Evolutionary conservation across 2,888 invertebrate genomes (phyloP), one percentile per base, ranked within the genome.

Genomic region (Subacronicta megacephala): DNA sequence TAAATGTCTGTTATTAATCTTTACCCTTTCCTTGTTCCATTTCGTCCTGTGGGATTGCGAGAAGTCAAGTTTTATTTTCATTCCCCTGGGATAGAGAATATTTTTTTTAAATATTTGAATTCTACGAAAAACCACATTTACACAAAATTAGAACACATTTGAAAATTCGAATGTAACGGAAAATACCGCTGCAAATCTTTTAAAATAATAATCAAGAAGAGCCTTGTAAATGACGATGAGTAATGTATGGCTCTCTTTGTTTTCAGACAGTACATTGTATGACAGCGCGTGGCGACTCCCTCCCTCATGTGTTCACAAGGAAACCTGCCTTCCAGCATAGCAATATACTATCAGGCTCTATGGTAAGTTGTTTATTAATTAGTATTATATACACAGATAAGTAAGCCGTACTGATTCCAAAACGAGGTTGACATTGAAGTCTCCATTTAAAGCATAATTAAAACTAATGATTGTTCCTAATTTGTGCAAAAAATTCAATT

Each of bases 291-390:
- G 52, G 61, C 59, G 59, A 46, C 53, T 65, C 49, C 45, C 67
- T 65, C 83, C 90, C 82, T 40, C 78, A 92, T 92, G 92, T 91
- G 90, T 91, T 90, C 88, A 88, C 81, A 78, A 77, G 81, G 71
- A 85, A 85, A 80, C 76, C 79, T 81, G 81, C 80, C 87, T 87
- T 87, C 82, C 86, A 81, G 57, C 60, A 51, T 61, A 75, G 61
- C 62, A 59, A 67, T 77, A 79, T 54, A 72, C 56, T 61, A 67
- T 62, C 70, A 49, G 60, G 61, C 70, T 77, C 77, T 71, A 75
- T 87, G 86, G 88, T 88, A 68, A 84, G 86, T 16, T 2, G 15
- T 10, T 46, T 43, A 7, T 26, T 33, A 4, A 41, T n/a, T n/a
- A n/a, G n/a, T n/a, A 12, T n/a, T 9, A 26, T 26, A 26, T 9